Evolutionary conservation across 2,888 invertebrate genomes (phyloP).

Genomic region (Scaptomyza cyrtandrae): DNA sequence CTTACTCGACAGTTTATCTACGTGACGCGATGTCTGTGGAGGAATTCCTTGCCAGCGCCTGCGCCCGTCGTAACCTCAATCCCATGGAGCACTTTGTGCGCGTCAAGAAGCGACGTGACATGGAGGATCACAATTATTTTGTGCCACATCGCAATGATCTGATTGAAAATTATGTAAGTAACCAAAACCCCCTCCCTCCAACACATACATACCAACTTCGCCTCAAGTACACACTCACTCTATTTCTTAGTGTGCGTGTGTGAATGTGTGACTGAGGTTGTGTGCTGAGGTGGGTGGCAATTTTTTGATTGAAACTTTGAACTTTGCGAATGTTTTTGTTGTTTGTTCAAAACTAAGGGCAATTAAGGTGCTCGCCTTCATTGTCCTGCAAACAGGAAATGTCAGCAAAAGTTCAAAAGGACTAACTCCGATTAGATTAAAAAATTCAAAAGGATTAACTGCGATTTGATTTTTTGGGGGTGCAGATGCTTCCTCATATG

Average conservation of each 20-base stretch:
- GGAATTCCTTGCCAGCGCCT: conserved; percentile 96
- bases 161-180: conserved; percentile 97
- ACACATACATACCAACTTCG: conserved; percentile 1
- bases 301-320: conserved; percentile 40
- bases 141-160: conserved; percentile 97
- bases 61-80: conserved; percentile 95
- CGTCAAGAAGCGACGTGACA: conserved; percentile 96
- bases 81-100: conserved; percentile 98
- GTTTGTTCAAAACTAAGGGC: conserved; percentile 51
- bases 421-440: conserved; percentile 30
- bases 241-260: background rate
- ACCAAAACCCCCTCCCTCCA: conserved; percentile 16
- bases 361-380: conserved; percentile 31
- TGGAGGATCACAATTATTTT: conserved; percentile 98
- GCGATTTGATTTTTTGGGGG: too few species aligned
- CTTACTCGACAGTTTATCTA: conserved; percentile 92
- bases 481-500: conserved; percentile 8
- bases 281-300: conserved; percentile 13
- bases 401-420: conserved; percentile 42
- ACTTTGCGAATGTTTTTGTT: conserved; percentile 41
- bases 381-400: conserved; percentile 18
- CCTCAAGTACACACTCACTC: background rate
- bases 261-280: too few species aligned
- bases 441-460: background rate
- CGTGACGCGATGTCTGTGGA: conserved; percentile 97